phyloP scores from a whole-genome alignment of 2,888 invertebrate species.

The Calliphora vomitoria region DNA sequence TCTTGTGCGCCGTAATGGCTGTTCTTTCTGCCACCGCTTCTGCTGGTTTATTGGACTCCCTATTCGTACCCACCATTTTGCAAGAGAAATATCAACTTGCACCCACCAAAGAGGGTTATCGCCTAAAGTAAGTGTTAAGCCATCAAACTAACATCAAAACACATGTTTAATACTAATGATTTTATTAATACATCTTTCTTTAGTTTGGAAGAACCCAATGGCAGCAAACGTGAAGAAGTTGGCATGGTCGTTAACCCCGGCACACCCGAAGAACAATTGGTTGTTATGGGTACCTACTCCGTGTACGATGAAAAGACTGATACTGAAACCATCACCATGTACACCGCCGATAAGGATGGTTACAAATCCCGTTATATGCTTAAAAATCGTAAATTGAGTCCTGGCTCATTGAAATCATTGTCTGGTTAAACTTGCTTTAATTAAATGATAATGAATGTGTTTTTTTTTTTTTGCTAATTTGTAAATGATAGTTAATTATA shows the following conservation, averaged over 20 bases:
- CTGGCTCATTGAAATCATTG: constrained; percentile 79
- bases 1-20: constrained; percentile 78
- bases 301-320: constrained; percentile 81
- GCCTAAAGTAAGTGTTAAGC: constrained; percentile 79
- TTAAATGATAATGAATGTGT: constrained; percentile 10
- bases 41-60: constrained; percentile 78
- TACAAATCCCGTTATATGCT: constrained; percentile 81
- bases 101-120: constrained; percentile 82
- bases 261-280: constrained; percentile 81
- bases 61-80: constrained; percentile 80
- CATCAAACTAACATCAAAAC: background rate
- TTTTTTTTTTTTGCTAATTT: constrained; percentile 44
- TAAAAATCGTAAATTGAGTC: constrained; percentile 81
- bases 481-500: constrained; percentile 24
- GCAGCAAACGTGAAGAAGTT: constrained; percentile 82
- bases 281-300: constrained; percentile 82
- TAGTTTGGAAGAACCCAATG: constrained; percentile 82
- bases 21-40: constrained; percentile 77
- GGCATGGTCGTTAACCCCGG: constrained; percentile 83
- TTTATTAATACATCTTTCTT: background rate
- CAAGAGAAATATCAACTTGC: constrained; percentile 78
- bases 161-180: background rate
- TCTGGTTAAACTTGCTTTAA: constrained; percentile 76
- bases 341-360: constrained; percentile 84
- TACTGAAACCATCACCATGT: constrained; percentile 82